These are phyloP conservation scores for Scaptomyza caliginosa DNA, from an alignment of 2,888 invertebrate species.

Conservation along the genomic window DNA sequence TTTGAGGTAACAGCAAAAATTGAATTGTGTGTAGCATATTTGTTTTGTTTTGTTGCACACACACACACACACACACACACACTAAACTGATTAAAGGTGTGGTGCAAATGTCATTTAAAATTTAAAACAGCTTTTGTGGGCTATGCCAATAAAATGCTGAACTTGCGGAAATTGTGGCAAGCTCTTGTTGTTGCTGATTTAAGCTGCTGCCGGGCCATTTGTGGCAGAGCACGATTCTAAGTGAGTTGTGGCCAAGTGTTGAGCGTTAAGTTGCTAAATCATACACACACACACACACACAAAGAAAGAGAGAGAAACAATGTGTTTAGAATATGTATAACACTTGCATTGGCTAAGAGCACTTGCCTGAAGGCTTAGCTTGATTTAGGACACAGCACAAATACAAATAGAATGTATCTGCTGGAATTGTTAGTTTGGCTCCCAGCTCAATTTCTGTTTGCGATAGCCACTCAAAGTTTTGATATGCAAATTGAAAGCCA, in stretches of 20 bases:
- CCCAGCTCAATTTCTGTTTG: slow-evolving; percentile 6
- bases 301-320: no score
- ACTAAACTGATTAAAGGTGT: slow-evolving; percentile 68
- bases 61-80: slow-evolving; percentile 35
- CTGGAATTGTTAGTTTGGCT: not conserved
- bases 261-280: slow-evolving; percentile 60
- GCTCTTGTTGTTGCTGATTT: slow-evolving; percentile 55
- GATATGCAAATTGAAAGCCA: not conserved
- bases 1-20: slow-evolving; percentile 31
- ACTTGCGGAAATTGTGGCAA: slow-evolving; percentile 70
- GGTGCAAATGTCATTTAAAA: slow-evolving; percentile 48
- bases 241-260: slow-evolving; percentile 73
- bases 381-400: slow-evolving; percentile 12
- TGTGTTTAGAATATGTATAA: slow-evolving; percentile 25
- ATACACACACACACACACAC: slow-evolving; percentile 33
- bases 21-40: slow-evolving; percentile 60
- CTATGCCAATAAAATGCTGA: slow-evolving; percentile 56
- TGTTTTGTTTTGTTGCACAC: slow-evolving; percentile 41
- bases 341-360: slow-evolving; percentile 18
- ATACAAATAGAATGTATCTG: not conserved
- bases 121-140: slow-evolving; percentile 52
- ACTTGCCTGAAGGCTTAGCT: slow-evolving; percentile 12
- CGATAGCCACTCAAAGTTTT: slow-evolving; percentile 16
- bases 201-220: slow-evolving; percentile 62
- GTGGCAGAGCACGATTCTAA: slow-evolving; percentile 61